Base-by-base conservation (phyloP, 2,797 vertebrate species). In the Acanthis flammea region DNA sequence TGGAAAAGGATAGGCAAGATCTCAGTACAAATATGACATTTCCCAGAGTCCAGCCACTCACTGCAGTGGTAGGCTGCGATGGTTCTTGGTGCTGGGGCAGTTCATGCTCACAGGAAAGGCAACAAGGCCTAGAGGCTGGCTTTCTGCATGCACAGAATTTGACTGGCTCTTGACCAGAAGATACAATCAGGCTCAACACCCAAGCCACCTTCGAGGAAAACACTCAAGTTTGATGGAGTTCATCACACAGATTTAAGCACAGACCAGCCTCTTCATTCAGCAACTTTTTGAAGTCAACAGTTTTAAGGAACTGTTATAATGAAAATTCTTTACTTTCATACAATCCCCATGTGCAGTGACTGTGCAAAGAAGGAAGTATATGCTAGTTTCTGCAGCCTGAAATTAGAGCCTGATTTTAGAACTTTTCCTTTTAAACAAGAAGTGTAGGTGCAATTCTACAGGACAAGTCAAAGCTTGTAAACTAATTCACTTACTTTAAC, bases 401-500 rank as follows among this genome's bases (percentile, higher is more conserved):
- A 77, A 70, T 62, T 13, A 74, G 8, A 93, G 14, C 19, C 25
- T 10, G 7, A 37, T 75, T 81, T 78, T 45, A 85, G 21, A 91
- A 71, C 24, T 80, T 61, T 55, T 75, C 42, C 27, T 76, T 91
- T 80, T 22, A 62, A 92, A 50, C 44, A 48, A 55, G 10, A 82
- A 44, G 23, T 3, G 5, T 2, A 74, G 35, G 19, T 75, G 5
- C 48, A 47, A 62, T 33, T 37, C 37, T 33, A 71, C 19, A 77
- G 63, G n/a, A 31, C 39, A 65, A 45, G 31, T 37, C 58, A 37
- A 68, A 51, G 25, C 9, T 44, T 51, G 39, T 16, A 31, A 53
- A 84, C 39, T 33, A 50, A 37, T 41, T 31, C 25, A 79, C 97
- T 95, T 93, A 99, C 99, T 97, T 99, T 99, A 95, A 99, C 99